Evolutionary conservation across 2,113 vertebrate genomes (phyloP), one percentile per base, ranked within the genome.

Genomic region (Hypocryptadius cinnamomeus): DNA sequence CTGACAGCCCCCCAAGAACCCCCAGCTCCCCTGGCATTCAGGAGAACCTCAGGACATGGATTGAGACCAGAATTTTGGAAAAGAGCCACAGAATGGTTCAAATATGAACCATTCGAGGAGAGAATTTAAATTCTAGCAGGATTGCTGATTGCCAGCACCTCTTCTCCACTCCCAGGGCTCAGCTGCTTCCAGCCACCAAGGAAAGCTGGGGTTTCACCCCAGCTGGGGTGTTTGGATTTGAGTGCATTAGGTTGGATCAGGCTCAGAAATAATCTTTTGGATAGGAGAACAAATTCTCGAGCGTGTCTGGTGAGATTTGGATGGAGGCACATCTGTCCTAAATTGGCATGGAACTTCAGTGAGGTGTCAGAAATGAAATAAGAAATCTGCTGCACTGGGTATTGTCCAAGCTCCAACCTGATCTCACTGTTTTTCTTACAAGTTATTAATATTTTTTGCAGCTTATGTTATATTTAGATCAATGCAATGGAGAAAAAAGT

Each of bases 261-360:
- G 59, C 44, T 92, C 74, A 82, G 81, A 31, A 94, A 87, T 79
- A 57, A 91, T 76, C 81, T 72, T 85, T 45, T 31, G 73, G 63
- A 28, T 12, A 37, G 7, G 11, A 79, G 47, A 87, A 59, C 17
- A 65, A 87, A 65, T 69, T 87, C 57, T 48, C 12, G 22, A 33
- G n/a, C 3, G 0, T 28, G 61, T 18, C 90, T 92, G 81, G 35
- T 56, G 30, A 71, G 77, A 51, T 54, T 40, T 87, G 89, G 50
- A 47, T n/a, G 60, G 42, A 60, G 84, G 23, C 42, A 78, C 0
- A 1, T 15, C 47, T 40, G 51, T 69, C 48, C 53, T 53, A 27
- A 76, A 77, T 2, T 11, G 57, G 63, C n/a, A 31, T 13, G 28
- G 37, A 48, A 15, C 37, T 40, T 28, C 68, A 71, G 16, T 2